Conservation (phyloP, 92 coral and sea anemone genomes). For the Zoanthus sansibaricus region DNA sequence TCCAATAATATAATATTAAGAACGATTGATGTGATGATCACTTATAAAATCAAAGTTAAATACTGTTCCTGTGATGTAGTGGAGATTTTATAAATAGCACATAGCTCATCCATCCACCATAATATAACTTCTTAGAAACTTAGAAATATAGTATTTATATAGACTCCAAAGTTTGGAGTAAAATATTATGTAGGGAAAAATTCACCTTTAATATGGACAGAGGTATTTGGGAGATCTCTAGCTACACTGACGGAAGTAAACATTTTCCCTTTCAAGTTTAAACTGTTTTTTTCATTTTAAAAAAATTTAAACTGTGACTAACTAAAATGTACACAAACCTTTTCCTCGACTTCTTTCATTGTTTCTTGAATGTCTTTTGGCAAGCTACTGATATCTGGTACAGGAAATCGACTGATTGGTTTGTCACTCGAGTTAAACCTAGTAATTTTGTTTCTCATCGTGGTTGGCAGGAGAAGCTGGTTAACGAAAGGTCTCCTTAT, state of each 20-base stretch:
- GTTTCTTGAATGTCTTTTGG: conserved; percentile 84
- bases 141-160: no score
- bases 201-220: no score
- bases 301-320: background rate
- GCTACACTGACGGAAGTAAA: no score
- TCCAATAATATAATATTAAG: background rate
- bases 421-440: conserved; percentile 50
- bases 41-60: background rate
- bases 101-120: no score
- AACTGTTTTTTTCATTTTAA: no score
- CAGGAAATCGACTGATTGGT: conserved; percentile 88
- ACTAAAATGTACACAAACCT: conserved; percentile 59
- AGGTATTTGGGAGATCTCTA: no score
- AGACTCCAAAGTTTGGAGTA: no score
- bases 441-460: conserved; percentile 1
- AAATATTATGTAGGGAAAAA: no score
- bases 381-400: conserved; percentile 73
- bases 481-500: conserved; percentile 2
- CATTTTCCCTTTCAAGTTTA: no score
- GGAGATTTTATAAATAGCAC: no score
- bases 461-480: conserved; percentile 20
- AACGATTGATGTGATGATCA: background rate
- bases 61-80: background rate
- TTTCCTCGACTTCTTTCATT: conserved; percentile 83
- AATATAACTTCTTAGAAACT: no score